A percentile compares a stretch with the other conserved stretches of the same genome.
These are phyloP conservation scores for Oreotrochilus melanogaster DNA, from an alignment of 2,113 vertebrate species.

Conservation along the genomic window DNA sequence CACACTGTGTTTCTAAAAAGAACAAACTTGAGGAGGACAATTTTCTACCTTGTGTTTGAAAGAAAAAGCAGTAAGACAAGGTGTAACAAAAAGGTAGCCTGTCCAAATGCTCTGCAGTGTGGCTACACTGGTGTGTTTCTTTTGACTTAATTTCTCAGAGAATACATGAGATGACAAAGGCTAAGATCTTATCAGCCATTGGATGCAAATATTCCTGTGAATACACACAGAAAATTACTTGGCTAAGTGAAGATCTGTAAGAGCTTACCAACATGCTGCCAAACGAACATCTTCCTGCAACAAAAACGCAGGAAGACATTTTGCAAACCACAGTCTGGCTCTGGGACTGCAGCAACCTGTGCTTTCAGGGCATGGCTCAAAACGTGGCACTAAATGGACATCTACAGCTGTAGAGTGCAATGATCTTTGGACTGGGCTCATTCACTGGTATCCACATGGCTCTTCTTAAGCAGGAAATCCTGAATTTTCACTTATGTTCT, in stretches of 20 bases:
- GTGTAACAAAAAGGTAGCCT: not conserved
- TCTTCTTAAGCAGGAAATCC: not conserved
- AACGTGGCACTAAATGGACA: not conserved
- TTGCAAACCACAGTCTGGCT: not conserved
- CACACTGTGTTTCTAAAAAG: not conserved
- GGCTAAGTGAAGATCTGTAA: not conserved
- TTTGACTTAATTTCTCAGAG: constrained; percentile 1
- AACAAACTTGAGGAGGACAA: not conserved
- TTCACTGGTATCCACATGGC: not conserved
- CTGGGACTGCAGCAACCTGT: not conserved
- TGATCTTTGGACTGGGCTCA: not conserved
- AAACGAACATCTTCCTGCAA: not conserved
- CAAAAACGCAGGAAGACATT: not conserved
- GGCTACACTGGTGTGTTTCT: not conserved
- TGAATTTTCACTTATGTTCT: constrained; percentile 16
- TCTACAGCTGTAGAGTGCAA: not conserved
- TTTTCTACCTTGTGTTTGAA: not conserved
- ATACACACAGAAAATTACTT: not conserved
- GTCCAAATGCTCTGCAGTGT: not conserved
- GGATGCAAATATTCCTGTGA: not conserved
- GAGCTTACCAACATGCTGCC: not conserved
- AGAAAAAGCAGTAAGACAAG: not conserved
- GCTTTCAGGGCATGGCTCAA: not conserved
- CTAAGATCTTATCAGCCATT: not conserved
- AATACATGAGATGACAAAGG: constrained; percentile 15